phyloP scores from a whole-genome alignment of 1,140 invertebrate species.

The Scaptomyza montana region DNA sequence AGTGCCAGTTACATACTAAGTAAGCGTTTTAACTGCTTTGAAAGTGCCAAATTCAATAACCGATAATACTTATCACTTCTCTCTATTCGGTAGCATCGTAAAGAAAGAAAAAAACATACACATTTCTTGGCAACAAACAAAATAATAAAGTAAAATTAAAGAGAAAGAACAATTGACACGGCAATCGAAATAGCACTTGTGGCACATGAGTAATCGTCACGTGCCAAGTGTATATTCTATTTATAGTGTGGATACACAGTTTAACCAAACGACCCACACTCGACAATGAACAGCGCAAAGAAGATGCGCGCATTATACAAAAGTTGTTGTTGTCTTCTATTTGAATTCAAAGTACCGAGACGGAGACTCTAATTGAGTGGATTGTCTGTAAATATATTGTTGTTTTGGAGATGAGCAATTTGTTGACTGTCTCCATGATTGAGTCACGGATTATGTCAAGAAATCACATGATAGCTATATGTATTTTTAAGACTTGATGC shows the following conservation, averaged over 20 bases:
- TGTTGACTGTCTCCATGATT: conserved; percentile 9
- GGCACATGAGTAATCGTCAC: conserved; percentile 66
- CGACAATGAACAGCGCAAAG: conserved; percentile 13
- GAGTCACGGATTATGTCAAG: conserved; percentile 18
- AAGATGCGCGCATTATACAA: conserved; percentile 54
- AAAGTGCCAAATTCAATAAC: conserved; percentile 10
- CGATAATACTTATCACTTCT: conserved; percentile 25
- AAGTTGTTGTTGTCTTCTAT: not conserved
- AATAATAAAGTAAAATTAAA: not conserved
- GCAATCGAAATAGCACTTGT: conserved; percentile 11
- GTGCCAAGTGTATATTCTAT: conserved; percentile 57
- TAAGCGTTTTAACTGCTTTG: not conserved
- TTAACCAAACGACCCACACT: conserved; percentile 13
- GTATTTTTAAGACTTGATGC: too few species aligned
- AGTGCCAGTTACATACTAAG: too few species aligned
- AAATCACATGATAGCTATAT: conserved; percentile 25
- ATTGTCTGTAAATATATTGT: not conserved
- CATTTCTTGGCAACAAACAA: conserved; percentile 10
- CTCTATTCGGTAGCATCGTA: not conserved
- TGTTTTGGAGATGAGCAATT: conserved; percentile 26
- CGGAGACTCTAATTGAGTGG: not conserved
- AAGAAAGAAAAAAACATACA: not conserved
- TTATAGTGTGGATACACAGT: conserved; percentile 44
- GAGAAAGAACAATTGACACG: not conserved
- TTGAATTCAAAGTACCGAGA: not conserved